These are phyloP conservation scores for Theonella swinhoei DNA, from an alignment of 37 sponge, comb jelly and placozoan genomes.

Conservation along the genomic window DNA sequence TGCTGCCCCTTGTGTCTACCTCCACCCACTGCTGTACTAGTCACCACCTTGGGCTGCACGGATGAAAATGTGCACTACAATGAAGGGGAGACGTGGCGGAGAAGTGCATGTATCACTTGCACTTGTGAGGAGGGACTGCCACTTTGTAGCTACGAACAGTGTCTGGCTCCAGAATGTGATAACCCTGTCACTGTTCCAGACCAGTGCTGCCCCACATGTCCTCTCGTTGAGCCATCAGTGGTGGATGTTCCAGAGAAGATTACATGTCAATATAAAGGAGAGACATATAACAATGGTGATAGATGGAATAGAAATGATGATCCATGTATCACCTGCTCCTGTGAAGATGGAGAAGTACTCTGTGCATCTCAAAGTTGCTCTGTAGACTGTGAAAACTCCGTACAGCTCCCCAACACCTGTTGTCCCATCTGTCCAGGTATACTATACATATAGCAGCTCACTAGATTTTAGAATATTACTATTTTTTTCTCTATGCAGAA, in stretches of 20 bases:
- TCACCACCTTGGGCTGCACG: background rate
- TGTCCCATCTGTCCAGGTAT: slow-evolving; percentile 33
- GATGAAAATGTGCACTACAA: background rate
- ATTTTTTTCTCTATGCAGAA: too few relatives aligned
- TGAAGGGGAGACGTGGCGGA: background rate
- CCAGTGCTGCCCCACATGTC: background rate
- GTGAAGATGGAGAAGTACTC: background rate
- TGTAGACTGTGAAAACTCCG: background rate
- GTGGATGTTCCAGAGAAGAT: background rate
- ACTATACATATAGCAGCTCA: background rate
- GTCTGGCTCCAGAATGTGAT: background rate
- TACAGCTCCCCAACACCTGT: background rate
- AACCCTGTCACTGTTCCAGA: background rate
- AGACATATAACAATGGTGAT: background rate
- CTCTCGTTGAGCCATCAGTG: background rate
- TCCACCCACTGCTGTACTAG: background rate
- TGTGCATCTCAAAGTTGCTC: background rate
- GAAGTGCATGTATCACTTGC: background rate
- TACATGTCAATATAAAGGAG: background rate
- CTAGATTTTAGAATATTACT: too few relatives aligned
- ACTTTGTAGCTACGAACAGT: background rate
- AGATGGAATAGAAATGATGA: background rate
- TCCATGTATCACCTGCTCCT: background rate
- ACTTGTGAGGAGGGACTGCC: background rate
- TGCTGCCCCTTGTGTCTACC: slow-evolving; percentile 29